These are phyloP conservation scores for Platycheirus albimanus DNA, from an alignment of 2,888 invertebrate genomes.

Conservation along the genomic window DNA sequence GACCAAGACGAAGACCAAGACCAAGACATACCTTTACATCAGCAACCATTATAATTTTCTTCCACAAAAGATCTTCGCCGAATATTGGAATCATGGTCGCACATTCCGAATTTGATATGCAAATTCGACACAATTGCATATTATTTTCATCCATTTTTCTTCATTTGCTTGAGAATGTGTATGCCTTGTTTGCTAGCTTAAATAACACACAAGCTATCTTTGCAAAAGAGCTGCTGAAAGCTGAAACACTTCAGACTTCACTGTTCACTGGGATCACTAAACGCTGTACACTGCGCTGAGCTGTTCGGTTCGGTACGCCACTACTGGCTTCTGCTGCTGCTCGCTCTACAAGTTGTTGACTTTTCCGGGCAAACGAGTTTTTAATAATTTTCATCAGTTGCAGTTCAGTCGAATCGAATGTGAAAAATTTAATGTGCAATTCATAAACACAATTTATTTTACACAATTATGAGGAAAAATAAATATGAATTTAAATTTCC, in stretches of 20 bases:
- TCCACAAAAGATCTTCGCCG: slow-evolving; percentile 82
- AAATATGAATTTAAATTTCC: slow-evolving; percentile 47
- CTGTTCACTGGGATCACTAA: no score
- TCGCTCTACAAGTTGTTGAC: slow-evolving; percentile 44
- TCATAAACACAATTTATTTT: slow-evolving; percentile 59
- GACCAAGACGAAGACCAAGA: no score
- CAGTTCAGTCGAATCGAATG: slow-evolving; percentile 45
- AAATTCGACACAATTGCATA: slow-evolving; percentile 81
- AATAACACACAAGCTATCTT: slow-evolving; percentile 8
- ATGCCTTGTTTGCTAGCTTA: slow-evolving; percentile 24
- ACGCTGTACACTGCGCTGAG: no score
- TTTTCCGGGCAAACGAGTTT: slow-evolving; percentile 68
- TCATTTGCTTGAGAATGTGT: slow-evolving; percentile 59
- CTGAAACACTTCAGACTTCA: no score
- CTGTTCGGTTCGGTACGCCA: neutral
- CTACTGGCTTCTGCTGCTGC: no score
- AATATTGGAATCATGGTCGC: slow-evolving; percentile 82
- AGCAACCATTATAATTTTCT: slow-evolving; percentile 81
- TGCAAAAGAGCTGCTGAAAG: slow-evolving; percentile 11
- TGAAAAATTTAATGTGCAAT: slow-evolving; percentile 64
- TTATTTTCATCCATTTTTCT: slow-evolving; percentile 76
- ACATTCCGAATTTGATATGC: slow-evolving; percentile 80
- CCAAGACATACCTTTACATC: slow-evolving; percentile 80
- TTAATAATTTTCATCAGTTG: slow-evolving; percentile 36
- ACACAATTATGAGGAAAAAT: slow-evolving; percentile 27